These are phyloP conservation scores for Aphrophora alni DNA, from an alignment of 2,888 invertebrate species.

Conservation along the genomic window DNA sequence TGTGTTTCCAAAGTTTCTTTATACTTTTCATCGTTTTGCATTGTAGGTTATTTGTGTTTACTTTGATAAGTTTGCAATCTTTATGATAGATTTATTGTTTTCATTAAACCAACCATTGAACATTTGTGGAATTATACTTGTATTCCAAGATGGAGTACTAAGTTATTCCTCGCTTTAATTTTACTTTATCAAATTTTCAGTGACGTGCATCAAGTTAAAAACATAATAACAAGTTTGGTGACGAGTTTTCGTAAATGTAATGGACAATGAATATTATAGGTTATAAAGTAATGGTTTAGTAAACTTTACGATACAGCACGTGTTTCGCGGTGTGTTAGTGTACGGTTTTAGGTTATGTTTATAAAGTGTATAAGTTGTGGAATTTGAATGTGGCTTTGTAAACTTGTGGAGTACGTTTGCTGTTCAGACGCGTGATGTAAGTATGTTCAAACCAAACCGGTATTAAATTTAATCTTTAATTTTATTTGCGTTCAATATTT, in stretches of 20 bases:
- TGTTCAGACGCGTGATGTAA: neutral
- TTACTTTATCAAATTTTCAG: too few species aligned
- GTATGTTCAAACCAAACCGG: neutral
- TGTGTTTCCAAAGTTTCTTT: neutral
- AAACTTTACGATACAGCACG: too few species aligned
- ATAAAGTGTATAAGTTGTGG: neutral
- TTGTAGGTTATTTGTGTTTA: neutral
- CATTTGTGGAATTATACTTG: neutral
- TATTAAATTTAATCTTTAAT: too few species aligned
- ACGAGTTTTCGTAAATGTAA: neutral
- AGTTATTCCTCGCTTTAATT: neutral
- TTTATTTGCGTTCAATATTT: too few species aligned
- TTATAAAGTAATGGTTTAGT: neutral
- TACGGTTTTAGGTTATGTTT: neutral
- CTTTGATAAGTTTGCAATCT: neutral
- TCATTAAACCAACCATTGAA: neutral
- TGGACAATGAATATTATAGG: neutral
- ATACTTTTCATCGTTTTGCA: neutral
- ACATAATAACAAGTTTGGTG: too few species aligned
- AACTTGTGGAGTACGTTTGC: neutral
- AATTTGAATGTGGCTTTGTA: neutral
- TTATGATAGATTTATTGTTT: neutral
- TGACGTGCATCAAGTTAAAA: too few species aligned
- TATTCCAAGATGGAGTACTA: neutral
- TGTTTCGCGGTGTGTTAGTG: neutral